These are phyloP conservation scores for Coelopa frigida DNA, from an alignment of 1,140 invertebrate species.

Conservation along the genomic window DNA sequence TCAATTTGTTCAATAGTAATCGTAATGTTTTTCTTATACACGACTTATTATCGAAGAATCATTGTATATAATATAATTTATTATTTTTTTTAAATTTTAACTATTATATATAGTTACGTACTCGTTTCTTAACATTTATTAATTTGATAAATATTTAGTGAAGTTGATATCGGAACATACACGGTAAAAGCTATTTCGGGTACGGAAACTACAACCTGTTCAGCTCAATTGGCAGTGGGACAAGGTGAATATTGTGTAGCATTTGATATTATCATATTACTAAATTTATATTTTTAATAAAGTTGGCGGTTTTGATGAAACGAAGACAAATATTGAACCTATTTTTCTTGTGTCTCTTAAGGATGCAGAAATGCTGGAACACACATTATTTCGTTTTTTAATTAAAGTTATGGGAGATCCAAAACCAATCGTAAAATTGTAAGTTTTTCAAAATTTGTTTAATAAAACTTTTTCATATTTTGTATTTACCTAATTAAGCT, in stretches of 20 bases:
- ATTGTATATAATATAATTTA: no score
- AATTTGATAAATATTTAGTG: no score
- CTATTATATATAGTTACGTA: neutral
- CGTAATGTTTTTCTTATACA: neutral
- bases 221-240: constrained; percentile 76
- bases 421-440: constrained; percentile 79
- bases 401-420: constrained; percentile 82
- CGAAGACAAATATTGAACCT: constrained; percentile 64
- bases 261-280: neutral
- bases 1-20: no score
- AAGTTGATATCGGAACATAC: constrained; percentile 83
- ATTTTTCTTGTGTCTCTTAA: constrained; percentile 76
- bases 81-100: constrained; percentile 1
- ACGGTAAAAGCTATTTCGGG: constrained; percentile 81
- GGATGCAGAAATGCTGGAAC: constrained; percentile 78
- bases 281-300: constrained; percentile 10
- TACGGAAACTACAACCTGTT: constrained; percentile 71
- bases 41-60: neutral
- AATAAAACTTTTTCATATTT: no score
- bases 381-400: constrained; percentile 83
- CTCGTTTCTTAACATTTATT: no score
- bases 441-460: constrained; percentile 48
- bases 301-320: constrained; percentile 53
- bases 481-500: constrained; percentile 60
- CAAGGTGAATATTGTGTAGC: constrained; percentile 56